Percentiles rank a stretch among this genome's conserved stretches.
Evolutionary conservation across 2,888 invertebrate species (phyloP).

Genomic region (Ormyrus labotus): DNA sequence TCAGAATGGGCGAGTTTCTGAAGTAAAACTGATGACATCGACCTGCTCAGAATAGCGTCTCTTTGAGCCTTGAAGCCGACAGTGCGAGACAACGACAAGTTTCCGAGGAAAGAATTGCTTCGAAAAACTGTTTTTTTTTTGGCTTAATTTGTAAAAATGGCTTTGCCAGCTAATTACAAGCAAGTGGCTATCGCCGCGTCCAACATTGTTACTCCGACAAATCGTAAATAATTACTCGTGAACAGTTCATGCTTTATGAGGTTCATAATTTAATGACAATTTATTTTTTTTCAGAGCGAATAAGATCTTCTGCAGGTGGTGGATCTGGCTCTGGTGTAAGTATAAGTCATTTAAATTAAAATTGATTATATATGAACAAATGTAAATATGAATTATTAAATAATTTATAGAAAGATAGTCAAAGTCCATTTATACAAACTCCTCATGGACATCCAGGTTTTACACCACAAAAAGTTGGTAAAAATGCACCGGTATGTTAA

Average conservation of each 20-base stretch:
- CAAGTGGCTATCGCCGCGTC: constrained; percentile 88
- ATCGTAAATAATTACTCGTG: constrained; percentile 80
- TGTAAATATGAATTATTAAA: constrained; percentile 14
- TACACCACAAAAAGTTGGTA: constrained; percentile 94
- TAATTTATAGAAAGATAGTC: constrained; percentile 78
- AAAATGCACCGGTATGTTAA: constrained; percentile 77
- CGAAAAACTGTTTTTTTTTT: too few relatives aligned
- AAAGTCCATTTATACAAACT: constrained; percentile 91
- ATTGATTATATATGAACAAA: background rate
- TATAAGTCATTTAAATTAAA: constrained; percentile 50
- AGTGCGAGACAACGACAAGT: background rate
- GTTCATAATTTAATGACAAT: background rate
- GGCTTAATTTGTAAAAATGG: constrained; percentile 78
- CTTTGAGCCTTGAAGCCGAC: constrained; percentile 10
- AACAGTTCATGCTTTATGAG: constrained; percentile 7
- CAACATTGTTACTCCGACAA: constrained; percentile 81
- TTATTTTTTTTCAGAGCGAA: constrained; percentile 77
- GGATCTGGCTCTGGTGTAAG: constrained; percentile 77
- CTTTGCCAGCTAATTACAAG: constrained; percentile 89
- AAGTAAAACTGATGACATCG: too few relatives aligned
- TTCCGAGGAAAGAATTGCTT: too few relatives aligned
- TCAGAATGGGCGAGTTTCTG: too few relatives aligned
- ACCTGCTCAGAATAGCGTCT: constrained; percentile 26
- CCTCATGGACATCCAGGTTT: constrained; percentile 95
- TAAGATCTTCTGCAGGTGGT: constrained; percentile 79